Percentiles rank a stretch among this genome's conserved stretches.
These are phyloP conservation scores for Nemotelus pantherinus DNA, from an alignment of 2,888 invertebrate species.

Conservation along the genomic window DNA sequence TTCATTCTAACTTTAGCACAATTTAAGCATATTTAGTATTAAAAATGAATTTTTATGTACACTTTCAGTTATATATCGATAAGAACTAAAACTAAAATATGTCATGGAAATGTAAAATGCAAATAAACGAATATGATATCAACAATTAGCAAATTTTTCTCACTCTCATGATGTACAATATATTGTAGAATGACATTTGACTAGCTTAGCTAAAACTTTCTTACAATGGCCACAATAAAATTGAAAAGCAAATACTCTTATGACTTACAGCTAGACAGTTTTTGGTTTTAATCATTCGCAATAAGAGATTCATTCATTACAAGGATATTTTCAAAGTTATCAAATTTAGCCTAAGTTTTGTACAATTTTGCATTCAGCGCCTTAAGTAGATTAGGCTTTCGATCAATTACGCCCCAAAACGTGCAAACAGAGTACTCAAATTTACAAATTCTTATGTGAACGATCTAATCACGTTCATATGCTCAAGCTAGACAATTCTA, in stretches of 20 bases:
- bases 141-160: neutral
- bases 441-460: neutral
- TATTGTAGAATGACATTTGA: constrained; percentile 25
- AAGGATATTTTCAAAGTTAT: neutral
- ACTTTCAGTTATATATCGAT: neutral
- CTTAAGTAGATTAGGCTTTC: constrained; percentile 22
- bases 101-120: neutral
- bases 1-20: too few relatives aligned
- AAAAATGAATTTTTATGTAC: neutral
- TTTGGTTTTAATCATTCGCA: constrained; percentile 23
- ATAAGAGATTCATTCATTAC: neutral
- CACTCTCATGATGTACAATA: neutral
- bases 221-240: constrained; percentile 7
- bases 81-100: neutral
- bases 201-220: constrained; percentile 32
- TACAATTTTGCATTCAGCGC: constrained; percentile 9
- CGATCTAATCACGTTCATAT: neutral
- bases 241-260: neutral
- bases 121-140: neutral
- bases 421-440: neutral
- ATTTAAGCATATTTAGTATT: too few relatives aligned
- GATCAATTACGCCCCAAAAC: neutral
- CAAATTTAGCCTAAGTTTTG: constrained; percentile 20
- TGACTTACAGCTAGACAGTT: neutral
- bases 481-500: neutral